phyloP scores from a whole-genome alignment of 2,113 vertebrate genomes.

The Ia io region DNA sequence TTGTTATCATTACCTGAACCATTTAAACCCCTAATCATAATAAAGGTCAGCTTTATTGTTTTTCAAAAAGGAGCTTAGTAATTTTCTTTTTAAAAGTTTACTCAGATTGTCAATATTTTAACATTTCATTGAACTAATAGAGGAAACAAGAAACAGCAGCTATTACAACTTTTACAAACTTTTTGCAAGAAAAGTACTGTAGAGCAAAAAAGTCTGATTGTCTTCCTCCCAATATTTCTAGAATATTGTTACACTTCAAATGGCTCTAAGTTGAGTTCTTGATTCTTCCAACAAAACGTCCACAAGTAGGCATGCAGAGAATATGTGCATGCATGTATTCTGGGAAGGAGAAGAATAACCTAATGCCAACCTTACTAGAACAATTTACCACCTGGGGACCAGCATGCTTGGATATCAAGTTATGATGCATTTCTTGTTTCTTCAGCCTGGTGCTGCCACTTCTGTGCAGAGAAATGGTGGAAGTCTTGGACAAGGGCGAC shows the following conservation, averaged over 20 bases:
- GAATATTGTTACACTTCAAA: slow-evolving; percentile 1
- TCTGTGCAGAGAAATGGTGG: slow-evolving; percentile 96
- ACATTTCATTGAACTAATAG: not conserved
- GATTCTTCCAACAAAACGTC: slow-evolving; percentile 29
- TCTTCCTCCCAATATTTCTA: not conserved
- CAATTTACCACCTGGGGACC: not conserved
- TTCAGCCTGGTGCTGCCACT: slow-evolving; percentile 94
- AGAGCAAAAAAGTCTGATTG: not conserved
- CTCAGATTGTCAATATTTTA: not conserved
- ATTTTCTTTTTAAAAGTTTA: slow-evolving; percentile 34
- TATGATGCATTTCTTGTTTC: slow-evolving; percentile 46
- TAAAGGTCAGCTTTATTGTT: not conserved
- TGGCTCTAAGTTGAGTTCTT: slow-evolving; percentile 17
- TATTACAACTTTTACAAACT: not conserved
- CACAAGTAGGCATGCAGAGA: not conserved
- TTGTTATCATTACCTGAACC: slow-evolving; percentile 18
- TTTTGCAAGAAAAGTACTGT: slow-evolving; percentile 40
- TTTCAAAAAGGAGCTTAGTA: slow-evolving; percentile 9
- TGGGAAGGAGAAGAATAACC: not conserved
- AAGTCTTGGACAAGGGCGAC: slow-evolving; percentile 88
- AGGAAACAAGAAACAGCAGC: slow-evolving; percentile 31
- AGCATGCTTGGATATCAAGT: not conserved
- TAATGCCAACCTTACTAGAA: not conserved
- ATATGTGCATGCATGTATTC: not conserved
- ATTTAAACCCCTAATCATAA: slow-evolving; percentile 11